A percentile compares a stretch with the other conserved stretches of the same genome.
Evolutionary conservation across 2,797 vertebrate species (phyloP).

Genomic region (Channallabes apus): DNA sequence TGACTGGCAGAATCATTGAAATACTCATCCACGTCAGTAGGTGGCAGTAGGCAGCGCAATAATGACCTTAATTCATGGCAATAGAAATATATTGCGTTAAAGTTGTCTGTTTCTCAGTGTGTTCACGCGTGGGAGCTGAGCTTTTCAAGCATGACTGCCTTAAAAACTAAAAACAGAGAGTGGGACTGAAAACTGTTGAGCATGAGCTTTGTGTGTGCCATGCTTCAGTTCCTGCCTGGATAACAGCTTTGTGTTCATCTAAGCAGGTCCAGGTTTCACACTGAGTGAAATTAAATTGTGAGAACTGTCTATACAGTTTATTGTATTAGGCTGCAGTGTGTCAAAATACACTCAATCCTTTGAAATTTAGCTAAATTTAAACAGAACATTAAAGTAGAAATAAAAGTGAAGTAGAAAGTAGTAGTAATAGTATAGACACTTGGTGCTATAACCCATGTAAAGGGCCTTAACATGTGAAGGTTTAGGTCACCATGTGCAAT

Average conservation of each 20-base stretch:
- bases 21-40: too few relatives aligned
- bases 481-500: background rate
- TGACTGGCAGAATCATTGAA: too few relatives aligned
- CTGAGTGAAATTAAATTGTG: background rate
- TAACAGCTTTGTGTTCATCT: background rate
- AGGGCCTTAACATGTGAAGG: background rate
- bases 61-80: too few relatives aligned
- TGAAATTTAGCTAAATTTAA: background rate
- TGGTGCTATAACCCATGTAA: background rate
- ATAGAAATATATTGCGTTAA: background rate
- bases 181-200: too few relatives aligned
- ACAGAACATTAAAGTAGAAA: background rate
- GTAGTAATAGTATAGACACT: background rate
- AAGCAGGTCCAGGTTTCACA: background rate
- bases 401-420: background rate
- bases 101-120: too few relatives aligned
- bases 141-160: constrained; percentile 4
- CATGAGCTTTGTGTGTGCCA: background rate
- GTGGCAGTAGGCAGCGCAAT: too few relatives aligned
- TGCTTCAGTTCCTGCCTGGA: too few relatives aligned
- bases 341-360: background rate
- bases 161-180: background rate
- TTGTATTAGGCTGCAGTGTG: background rate
- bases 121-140: constrained; percentile 2
- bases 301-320: too few relatives aligned